Conservation (phyloP, 2,888 invertebrate species). For the Podabrus alpinus region DNA sequence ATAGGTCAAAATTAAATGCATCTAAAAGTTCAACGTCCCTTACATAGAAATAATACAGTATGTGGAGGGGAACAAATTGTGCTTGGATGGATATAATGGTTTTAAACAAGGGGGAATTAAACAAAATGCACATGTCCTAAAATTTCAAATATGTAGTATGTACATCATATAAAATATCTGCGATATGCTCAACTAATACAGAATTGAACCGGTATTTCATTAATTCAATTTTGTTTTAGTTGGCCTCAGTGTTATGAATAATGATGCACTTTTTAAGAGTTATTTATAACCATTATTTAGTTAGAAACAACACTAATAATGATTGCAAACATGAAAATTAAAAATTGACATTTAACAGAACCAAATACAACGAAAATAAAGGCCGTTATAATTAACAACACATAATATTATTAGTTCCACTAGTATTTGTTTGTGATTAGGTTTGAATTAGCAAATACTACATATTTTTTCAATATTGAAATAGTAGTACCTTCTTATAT, state of each 20-base stretch:
- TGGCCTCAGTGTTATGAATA: neutral
- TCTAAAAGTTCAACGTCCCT: conserved; percentile 29
- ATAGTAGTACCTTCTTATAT: too few relatives aligned
- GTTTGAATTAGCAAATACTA: neutral
- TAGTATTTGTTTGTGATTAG: too few relatives aligned
- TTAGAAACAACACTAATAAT: neutral
- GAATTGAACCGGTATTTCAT: neutral
- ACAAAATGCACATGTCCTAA: neutral
- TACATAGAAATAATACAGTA: conserved; percentile 21
- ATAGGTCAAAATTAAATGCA: conserved; percentile 30
- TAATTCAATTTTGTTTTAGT: neutral
- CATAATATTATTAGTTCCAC: neutral
- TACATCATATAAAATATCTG: too few relatives aligned
- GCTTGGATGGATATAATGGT: neutral
- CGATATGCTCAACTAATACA: neutral
- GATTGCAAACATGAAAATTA: neutral
- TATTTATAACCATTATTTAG: neutral
- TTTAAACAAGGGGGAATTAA: neutral
- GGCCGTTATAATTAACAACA: neutral
- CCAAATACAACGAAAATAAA: neutral
- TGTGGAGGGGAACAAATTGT: conserved; percentile 6
- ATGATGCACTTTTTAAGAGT: neutral
- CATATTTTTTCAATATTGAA: neutral
- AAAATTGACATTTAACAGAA: neutral
- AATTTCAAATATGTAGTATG: neutral